A percentile compares a stretch with the other conserved stretches of the same genome.
Evolutionary conservation across 2,113 vertebrate genomes (phyloP).

Genomic region (Chionomys nivalis): DNA sequence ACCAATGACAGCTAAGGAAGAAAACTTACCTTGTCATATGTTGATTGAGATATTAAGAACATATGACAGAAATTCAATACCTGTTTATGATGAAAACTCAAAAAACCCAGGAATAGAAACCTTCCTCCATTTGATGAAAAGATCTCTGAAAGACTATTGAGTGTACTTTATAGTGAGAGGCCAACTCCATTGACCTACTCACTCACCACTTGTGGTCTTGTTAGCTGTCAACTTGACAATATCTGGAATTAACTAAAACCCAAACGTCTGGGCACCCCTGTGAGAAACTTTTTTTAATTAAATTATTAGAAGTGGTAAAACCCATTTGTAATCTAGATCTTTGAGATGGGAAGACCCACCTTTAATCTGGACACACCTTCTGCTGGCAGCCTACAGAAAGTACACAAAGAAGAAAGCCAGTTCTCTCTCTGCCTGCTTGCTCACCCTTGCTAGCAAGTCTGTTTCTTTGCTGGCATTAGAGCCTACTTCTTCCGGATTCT

Average conservation of each 20-base stretch:
- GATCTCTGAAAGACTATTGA: not conserved
- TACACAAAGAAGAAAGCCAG: not conserved
- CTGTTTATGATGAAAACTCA: constrained; percentile 13
- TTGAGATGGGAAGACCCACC: not conserved
- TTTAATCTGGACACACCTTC: not conserved
- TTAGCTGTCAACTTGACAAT: not conserved
- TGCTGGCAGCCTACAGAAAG: not conserved
- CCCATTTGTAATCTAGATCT: not conserved
- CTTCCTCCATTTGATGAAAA: not conserved
- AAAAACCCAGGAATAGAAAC: not conserved
- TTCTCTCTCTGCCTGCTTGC: not conserved
- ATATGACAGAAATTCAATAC: not conserved
- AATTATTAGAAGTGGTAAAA: not conserved
- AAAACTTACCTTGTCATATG: not conserved
- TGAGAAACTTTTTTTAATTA: not conserved
- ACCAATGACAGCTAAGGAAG: not conserved
- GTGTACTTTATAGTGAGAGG: not conserved
- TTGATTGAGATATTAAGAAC: not conserved
- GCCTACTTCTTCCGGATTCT: not conserved
- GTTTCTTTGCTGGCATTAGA: not conserved
- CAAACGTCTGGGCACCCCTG: too few relatives aligned
- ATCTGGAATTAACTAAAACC: not conserved
- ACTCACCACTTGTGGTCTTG: not conserved
- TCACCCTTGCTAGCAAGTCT: not conserved
- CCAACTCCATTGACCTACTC: not conserved